phyloP scores from a whole-genome alignment of 2,113 vertebrate species.

The Caloenas nicobarica region DNA sequence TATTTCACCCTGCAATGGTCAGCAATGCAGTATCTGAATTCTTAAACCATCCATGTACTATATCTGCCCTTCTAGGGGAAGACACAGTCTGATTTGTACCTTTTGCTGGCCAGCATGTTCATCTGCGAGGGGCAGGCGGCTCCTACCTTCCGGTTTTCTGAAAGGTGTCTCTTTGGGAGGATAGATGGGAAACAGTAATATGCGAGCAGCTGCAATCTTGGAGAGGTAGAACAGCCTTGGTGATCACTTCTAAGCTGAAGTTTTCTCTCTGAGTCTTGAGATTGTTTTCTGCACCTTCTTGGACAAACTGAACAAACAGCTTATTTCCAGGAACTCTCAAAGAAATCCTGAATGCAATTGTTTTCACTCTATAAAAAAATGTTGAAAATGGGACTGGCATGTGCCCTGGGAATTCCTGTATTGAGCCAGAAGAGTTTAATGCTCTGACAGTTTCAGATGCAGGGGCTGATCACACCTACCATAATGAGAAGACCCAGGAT shows the following conservation, averaged over 20 bases:
- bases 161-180: neutral
- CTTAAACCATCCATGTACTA: neutral
- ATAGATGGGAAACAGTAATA: neutral
- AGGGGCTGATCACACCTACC: neutral
- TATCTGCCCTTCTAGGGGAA: neutral
- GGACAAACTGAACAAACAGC: neutral
- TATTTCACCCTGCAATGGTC: neutral
- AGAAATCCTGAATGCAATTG: neutral
- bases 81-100: neutral
- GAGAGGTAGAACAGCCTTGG: neutral
- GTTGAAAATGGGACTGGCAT: neutral
- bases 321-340: neutral
- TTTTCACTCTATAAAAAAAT: neutral
- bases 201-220: fast-evolving
- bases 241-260: neutral
- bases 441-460: neutral
- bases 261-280: neutral
- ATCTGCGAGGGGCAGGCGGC: neutral
- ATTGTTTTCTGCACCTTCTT: neutral
- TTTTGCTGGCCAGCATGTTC: neutral
- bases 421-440: neutral
- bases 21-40: neutral
- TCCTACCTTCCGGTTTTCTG: neutral
- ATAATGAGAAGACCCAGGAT: neutral
- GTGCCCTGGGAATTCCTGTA: too few species aligned